A percentile compares a stretch with the other conserved stretches of the same genome.
Evolutionary conservation across 1,140 invertebrate genomes (phyloP).

Genomic region (Drosophila elegans): DNA sequence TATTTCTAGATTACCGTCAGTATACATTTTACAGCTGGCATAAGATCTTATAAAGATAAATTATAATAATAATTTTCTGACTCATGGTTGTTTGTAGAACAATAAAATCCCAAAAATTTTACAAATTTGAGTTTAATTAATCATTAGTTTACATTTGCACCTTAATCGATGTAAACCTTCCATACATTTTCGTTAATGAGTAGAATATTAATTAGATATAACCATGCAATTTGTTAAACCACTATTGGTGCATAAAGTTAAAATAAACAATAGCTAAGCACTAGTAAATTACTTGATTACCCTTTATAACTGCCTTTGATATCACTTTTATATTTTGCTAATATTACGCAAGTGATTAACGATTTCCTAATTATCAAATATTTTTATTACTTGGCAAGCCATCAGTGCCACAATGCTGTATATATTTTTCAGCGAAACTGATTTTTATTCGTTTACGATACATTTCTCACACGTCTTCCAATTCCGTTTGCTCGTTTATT

Average conservation of each 20-base stretch:
- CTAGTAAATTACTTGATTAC: constrained; percentile 25
- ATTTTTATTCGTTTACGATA: constrained; percentile 42
- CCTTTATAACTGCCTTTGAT: constrained; percentile 6
- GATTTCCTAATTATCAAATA: constrained; percentile 35
- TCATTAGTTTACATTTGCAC: not conserved
- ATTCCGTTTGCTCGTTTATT: constrained; percentile 22
- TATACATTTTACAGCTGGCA: not conserved
- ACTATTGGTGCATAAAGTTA: constrained; percentile 15
- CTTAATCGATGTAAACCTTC: not conserved
- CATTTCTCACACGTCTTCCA: constrained; percentile 38
- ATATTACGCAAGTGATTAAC: constrained; percentile 29
- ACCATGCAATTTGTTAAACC: constrained; percentile 12
- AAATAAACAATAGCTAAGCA: constrained; percentile 3
- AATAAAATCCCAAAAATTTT: not conserved
- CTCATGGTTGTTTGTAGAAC: not conserved
- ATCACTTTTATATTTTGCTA: constrained; percentile 9
- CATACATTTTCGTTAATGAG: not conserved
- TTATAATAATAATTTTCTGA: not conserved
- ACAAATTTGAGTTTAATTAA: not conserved
- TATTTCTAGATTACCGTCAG: not conserved
- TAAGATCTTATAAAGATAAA: not conserved
- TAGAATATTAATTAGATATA: constrained; percentile 4
- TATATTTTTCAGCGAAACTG: constrained; percentile 25
- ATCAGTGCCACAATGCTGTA: not conserved
- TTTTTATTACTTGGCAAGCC: constrained; percentile 39